Base-by-base conservation (phyloP, 2,113 vertebrate genomes). In the Myrmophylax atrothorax region DNA sequence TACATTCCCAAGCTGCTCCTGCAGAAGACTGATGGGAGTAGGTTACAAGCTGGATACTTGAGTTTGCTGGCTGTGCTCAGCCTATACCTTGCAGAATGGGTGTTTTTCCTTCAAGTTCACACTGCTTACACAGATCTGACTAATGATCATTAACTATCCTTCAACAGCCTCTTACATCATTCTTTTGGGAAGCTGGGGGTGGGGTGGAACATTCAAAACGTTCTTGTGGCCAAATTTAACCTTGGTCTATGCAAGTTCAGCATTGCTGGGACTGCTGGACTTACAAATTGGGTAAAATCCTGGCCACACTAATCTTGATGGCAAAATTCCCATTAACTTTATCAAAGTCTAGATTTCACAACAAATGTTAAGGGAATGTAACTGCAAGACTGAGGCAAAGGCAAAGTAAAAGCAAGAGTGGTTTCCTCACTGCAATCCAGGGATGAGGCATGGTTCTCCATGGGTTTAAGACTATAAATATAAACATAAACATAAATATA, bases 301-400 rank as follows among this genome's bases (percentile, higher is more conserved):
- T 93, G 83, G 44, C 52, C 40, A 69, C 42, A 7, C 6, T 89
- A 70, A 63, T 70, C 59, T 26, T 20, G 25, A 92, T 86, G 85
- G 75, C 88, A 96, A 92, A 90, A 77, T 38, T 94, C 72, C 87
- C 14, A 0, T 20, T 47, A 72, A 74, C 56, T 91, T 84, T 52
- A 82, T 33, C 26, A 82, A 40, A 75, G n/a, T 31, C 56, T 64
- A 47, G 52, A 90, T 95, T 97, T 96, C 93, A 82, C 88, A 94
- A 96, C 24, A 68, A 60, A 53, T 14, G 49, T 66, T 89, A 42
- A 84, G 49, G 52, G 73, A 90, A 16, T 64, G 44, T 60, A 52
- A 49, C 86, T 72, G 56, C 38, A 87, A 84, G 87, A 86, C 83
- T 86, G 91, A 96, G 92, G 76, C 83, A 96, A 96, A 96, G 75